These are phyloP conservation scores for Andrena minutula DNA, from an alignment of 2,888 invertebrate genomes.

Conservation along the genomic window DNA sequence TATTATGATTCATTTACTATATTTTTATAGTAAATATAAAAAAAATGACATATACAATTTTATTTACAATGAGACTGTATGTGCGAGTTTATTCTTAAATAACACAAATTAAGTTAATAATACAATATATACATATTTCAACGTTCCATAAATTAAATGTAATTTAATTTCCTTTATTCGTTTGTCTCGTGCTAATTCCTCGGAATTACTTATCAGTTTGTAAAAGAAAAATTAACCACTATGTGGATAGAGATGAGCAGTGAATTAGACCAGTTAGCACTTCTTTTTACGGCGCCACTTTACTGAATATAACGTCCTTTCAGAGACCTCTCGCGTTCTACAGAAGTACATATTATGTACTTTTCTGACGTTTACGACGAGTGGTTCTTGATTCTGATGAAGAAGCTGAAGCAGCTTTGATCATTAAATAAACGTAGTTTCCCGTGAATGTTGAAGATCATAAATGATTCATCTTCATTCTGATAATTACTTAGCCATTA, in stretches of 20 bases:
- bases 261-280: constrained; percentile 4
- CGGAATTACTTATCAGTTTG: too few relatives aligned
- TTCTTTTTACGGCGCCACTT: neutral
- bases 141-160: too few relatives aligned
- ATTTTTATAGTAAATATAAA: too few relatives aligned
- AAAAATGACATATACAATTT: too few relatives aligned
- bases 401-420: constrained; percentile 1
- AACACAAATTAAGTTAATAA: neutral
- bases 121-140: too few relatives aligned
- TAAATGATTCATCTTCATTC: too few relatives aligned
- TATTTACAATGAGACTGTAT: too few relatives aligned
- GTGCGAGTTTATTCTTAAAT: too few relatives aligned
- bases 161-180: too few relatives aligned
- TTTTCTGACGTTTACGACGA: neutral
- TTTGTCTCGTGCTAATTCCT: too few relatives aligned
- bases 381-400: constrained; percentile 3
- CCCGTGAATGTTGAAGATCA: neutral
- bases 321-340: constrained; percentile 1
- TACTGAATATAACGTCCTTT: neutral
- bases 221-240: neutral
- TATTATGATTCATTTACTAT: too few relatives aligned
- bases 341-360: constrained; percentile 6
- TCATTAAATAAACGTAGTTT: neutral
- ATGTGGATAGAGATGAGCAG: neutral
- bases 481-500: too few relatives aligned